These are phyloP conservation scores for Paracentrotus lividus DNA, from an alignment of 53 echinoderm and acorn worm genomes.

Conservation along the genomic window DNA sequence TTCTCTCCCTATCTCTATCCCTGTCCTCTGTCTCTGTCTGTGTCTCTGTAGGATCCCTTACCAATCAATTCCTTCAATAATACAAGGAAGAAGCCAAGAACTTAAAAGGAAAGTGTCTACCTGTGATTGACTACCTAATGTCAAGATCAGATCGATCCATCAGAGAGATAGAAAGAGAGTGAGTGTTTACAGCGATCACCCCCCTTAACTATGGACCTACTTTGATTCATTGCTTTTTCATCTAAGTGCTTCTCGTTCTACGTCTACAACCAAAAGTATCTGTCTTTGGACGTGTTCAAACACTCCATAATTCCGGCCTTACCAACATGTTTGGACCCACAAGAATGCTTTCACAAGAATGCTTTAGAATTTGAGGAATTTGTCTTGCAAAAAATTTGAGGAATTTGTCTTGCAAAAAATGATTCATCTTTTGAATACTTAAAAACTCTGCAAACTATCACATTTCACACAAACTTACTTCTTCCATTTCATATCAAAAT, in stretches of 20 bases:
- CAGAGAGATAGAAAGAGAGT: not conserved
- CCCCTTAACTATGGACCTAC: constrained; percentile 18
- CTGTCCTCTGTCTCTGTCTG: too few species aligned
- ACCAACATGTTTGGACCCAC: not conserved
- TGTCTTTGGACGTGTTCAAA: constrained; percentile 33
- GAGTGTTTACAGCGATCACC: constrained; percentile 48
- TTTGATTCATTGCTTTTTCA: constrained; percentile 48
- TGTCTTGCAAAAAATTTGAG: not conserved
- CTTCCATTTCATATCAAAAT: too few species aligned
- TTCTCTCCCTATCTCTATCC: not conserved
- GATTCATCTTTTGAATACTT: not conserved
- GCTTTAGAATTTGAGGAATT: not conserved
- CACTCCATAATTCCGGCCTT: not conserved
- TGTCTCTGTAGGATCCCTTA: not conserved
- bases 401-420: not conserved
- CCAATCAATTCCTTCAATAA: not conserved
- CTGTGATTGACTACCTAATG: constrained; percentile 57
- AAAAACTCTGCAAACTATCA: too few species aligned
- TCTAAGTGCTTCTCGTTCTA: constrained; percentile 47
- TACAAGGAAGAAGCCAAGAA: constrained; percentile 6
- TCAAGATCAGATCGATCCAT: constrained; percentile 65
- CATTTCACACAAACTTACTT: too few species aligned
- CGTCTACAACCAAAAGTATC: constrained; percentile 37
- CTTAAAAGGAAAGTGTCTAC: constrained; percentile 36
- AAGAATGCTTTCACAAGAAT: not conserved